Base-by-base conservation (phyloP, 1,140 invertebrate species). In the Hermetia illucens region DNA sequence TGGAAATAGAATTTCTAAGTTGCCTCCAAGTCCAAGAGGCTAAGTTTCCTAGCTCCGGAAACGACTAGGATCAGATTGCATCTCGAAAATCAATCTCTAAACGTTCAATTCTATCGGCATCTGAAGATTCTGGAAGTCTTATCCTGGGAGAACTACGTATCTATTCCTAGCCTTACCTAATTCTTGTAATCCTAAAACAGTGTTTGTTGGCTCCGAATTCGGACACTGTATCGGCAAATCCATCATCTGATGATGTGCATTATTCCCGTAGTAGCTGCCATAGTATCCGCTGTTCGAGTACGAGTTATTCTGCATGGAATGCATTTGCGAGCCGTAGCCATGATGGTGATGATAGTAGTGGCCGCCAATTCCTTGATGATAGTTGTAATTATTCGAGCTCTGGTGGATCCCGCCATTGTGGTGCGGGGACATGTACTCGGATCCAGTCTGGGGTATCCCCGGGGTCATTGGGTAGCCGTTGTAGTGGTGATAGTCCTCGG, bases 401-500 rank as follows among this genome's bases (percentile, higher is more conserved):
- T 21, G 25, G 19, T 24, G 41, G 34, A 41, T 37, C 8, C 40
- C 42, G 21, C 21, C 20, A 24, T 36, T 36, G 20, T 31, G 19
- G 22, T 43, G 30, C 31, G n/a, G 22, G 8, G 38, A 43, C 8
- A 38, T 46, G 18, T 42, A 40, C 21, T 45, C 45, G 19, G 38
- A 42, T 3, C 40, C 42, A 51, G 55, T 59, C 35, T 59, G 56
- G 3, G 52, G 52, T 43, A 21, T 30, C 13, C 56, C 56, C 18
- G n/a, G 18, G 21, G 56, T 58, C 51, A 55, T 53, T 13, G 52
- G 53, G 30, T 60, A 60, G 0, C 57, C 53, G 43, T 57, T 60
- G 36, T 61, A 60, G 36, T 55, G 53, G 40, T 61, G 58, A 42
- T 58, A 61, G 42, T 60, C 56, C 34, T 60, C 55, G 34, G 58